These are phyloP conservation scores for Gambusia affinis DNA, from an alignment of 2,113 vertebrate species.

Conservation along the genomic window DNA sequence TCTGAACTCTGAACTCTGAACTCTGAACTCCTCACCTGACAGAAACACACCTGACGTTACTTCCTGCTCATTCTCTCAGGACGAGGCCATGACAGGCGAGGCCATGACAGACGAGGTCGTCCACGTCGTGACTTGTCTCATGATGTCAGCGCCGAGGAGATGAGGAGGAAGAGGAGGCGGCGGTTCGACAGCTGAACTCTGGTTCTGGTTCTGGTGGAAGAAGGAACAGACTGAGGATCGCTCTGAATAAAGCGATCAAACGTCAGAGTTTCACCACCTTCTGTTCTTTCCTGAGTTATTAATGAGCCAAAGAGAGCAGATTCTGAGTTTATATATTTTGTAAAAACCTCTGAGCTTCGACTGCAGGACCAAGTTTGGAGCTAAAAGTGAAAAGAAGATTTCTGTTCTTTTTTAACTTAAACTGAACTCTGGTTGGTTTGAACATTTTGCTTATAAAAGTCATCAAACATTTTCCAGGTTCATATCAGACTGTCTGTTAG, in stretches of 20 bases:
- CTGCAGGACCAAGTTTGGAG: background rate
- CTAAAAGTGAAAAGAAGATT: background rate
- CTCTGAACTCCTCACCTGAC: background rate
- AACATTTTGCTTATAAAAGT: background rate
- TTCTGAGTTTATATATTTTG: background rate
- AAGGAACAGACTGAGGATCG: background rate
- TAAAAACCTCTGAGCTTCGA: background rate
- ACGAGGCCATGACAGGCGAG: conserved; percentile 18
- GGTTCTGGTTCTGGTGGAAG: background rate
- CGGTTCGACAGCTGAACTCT: conserved; percentile 65
- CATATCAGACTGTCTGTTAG: background rate
- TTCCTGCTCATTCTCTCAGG: conserved; percentile 40
- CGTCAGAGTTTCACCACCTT: background rate
- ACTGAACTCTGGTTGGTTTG: too few species aligned
- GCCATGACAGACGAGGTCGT: conserved; percentile 28
- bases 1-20: too few species aligned
- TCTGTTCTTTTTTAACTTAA: background rate
- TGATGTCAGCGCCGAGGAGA: conserved; percentile 55
- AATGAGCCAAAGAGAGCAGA: background rate
- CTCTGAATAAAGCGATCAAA: background rate
- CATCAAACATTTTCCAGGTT: background rate
- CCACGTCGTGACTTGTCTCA: conserved; percentile 54
- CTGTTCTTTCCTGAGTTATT: background rate
- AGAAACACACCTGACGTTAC: background rate
- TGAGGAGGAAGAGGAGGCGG: conserved; percentile 67